A percentile compares a stretch with the other conserved stretches of the same genome.
These are phyloP conservation scores for Achlya flavicornis DNA, from an alignment of 2,888 invertebrate genomes.

Conservation along the genomic window DNA sequence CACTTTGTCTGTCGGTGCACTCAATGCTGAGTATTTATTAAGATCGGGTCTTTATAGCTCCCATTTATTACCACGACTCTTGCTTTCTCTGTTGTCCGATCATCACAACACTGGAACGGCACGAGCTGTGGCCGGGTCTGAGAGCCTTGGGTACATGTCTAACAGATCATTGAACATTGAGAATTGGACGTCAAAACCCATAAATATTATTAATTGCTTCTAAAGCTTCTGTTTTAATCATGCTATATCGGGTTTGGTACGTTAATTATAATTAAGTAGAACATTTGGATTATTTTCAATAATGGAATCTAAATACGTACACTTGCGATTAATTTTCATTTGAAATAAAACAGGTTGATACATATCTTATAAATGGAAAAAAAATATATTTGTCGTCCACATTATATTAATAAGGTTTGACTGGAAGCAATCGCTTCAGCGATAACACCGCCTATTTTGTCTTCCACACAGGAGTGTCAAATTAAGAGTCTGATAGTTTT, in stretches of 20 bases:
- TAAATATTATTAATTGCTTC: background rate
- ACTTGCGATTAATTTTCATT: no score
- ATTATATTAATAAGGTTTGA: no score
- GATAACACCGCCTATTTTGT: no score
- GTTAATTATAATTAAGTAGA: background rate
- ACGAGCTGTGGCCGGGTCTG: conserved; percentile 16
- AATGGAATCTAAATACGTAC: no score
- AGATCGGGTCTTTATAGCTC: conserved; percentile 49
- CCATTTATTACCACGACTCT: conserved; percentile 53
- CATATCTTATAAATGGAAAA: no score
- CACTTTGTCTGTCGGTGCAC: conserved; percentile 21
- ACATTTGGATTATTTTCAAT: no score
- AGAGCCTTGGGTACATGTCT: background rate
- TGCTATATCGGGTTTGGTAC: background rate
- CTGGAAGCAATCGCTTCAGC: no score
- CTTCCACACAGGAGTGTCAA: no score
- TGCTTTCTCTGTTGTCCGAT: conserved; percentile 56
- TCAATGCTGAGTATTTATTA: conserved; percentile 44
- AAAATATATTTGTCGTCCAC: no score
- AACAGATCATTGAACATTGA: conserved; percentile 6
- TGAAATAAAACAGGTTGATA: no score
- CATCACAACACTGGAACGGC: conserved; percentile 38
- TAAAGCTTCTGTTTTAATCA: background rate
- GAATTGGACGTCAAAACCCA: background rate
- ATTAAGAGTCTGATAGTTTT: no score